Evolutionary conservation across 2,888 invertebrate species (phyloP).

Genomic region (Epistrophe eligans): DNA sequence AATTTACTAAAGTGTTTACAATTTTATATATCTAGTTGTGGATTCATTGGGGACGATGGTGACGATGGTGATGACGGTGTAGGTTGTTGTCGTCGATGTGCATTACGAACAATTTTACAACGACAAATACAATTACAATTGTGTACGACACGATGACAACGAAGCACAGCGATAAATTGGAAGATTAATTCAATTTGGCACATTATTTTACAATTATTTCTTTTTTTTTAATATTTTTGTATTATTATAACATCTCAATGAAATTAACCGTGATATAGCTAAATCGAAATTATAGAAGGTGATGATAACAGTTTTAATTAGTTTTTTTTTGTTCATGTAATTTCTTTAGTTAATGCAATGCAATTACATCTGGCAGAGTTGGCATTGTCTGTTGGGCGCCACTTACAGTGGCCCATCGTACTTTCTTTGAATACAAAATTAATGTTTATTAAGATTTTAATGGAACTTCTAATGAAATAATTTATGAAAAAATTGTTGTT

Average conservation of each 20-base stretch:
- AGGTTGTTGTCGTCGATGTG: conserved; percentile 31
- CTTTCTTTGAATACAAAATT: conserved; percentile 41
- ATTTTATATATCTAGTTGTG: conserved; percentile 47
- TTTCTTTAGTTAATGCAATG: conserved; percentile 35
- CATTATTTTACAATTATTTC: conserved; percentile 58
- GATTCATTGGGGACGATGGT: conserved; percentile 42
- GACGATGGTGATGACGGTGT: conserved; percentile 24
- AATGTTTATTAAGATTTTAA: conserved; percentile 48
- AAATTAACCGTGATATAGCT: conserved; percentile 4
- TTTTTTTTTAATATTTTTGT: not conserved
- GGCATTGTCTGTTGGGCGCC: conserved; percentile 75
- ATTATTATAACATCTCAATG: not conserved
- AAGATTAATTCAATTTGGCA: conserved; percentile 73
- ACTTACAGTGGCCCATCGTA: conserved; percentile 79
- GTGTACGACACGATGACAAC: conserved; percentile 62
- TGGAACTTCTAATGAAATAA: conserved; percentile 2
- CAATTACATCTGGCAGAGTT: conserved; percentile 37
- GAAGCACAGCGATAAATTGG: conserved; percentile 69
- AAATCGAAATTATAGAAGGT: not conserved
- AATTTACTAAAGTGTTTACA: conserved; percentile 25
- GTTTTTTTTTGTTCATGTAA: conserved; percentile 54
- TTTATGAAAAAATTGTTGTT: conserved; percentile 12
- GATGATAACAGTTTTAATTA: conserved; percentile 12
- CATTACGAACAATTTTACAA: conserved; percentile 49
- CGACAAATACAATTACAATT: conserved; percentile 65